phyloP scores from a whole-genome alignment of 2,797 vertebrate genomes.

The Argyrosomus regius region DNA sequence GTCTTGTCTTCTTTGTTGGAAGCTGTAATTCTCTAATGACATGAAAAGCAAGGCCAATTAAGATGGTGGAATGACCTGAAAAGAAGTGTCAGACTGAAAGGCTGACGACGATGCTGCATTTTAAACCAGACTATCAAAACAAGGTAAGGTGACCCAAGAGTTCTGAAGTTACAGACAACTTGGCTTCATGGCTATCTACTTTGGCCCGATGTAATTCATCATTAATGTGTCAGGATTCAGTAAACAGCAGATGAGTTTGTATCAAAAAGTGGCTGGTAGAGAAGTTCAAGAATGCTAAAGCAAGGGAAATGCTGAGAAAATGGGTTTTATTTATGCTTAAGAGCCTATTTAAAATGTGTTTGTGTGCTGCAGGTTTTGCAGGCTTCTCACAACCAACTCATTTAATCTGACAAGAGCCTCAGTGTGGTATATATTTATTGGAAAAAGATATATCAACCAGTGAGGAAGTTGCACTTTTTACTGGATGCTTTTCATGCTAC shows the following conservation, averaged over 20 bases:
- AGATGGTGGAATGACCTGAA: constrained; percentile 67
- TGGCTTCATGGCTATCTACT: constrained; percentile 56
- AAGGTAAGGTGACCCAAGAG: constrained; percentile 84
- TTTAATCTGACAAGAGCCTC: constrained; percentile 17
- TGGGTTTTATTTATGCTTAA: constrained; percentile 5
- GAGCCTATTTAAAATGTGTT: constrained; percentile 1
- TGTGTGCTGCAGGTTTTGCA: not conserved
- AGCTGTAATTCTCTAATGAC: constrained; percentile 70
- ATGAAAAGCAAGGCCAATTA: constrained; percentile 73
- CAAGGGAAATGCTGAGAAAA: not conserved
- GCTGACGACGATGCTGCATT: constrained; percentile 78
- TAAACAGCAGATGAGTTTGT: constrained; percentile 41
- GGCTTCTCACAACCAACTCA: not conserved
- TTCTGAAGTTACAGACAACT: constrained; percentile 75
- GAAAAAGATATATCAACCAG: constrained; percentile 1
- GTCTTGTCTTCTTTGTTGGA: constrained; percentile 63
- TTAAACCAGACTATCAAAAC: constrained; percentile 83
- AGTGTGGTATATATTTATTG: constrained; percentile 8
- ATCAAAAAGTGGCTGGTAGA: constrained; percentile 16
- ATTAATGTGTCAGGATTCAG: constrained; percentile 64
- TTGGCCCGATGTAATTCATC: constrained; percentile 67
- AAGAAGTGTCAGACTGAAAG: constrained; percentile 66
- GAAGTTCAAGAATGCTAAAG: constrained; percentile 4
- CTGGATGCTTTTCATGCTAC: not conserved
- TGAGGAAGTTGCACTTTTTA: not conserved